Conservation (phyloP, 2,113 vertebrate species). For the Ptyas mucosa region DNA sequence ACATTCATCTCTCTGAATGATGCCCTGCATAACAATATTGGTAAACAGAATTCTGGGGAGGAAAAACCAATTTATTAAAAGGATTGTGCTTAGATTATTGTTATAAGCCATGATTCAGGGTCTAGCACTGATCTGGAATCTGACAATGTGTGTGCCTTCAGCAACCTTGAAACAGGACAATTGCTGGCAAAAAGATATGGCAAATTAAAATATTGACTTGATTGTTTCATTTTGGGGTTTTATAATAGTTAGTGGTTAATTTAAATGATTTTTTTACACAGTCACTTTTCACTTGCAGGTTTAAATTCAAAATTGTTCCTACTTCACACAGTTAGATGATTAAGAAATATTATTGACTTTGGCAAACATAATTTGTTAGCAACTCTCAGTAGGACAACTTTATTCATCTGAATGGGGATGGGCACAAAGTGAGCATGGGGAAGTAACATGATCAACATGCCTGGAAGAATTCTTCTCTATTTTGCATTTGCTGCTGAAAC, state of each 20-base stretch:
- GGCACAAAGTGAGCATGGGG: background rate
- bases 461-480: background rate
- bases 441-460: background rate
- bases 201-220: background rate
- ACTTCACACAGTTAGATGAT: background rate
- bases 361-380: background rate
- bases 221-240: background rate
- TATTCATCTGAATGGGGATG: background rate
- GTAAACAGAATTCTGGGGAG: background rate
- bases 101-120: background rate
- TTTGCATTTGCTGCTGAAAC: background rate
- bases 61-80: background rate
- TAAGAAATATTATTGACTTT: background rate
- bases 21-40: background rate
- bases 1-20: background rate
- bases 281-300: background rate
- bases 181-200: background rate
- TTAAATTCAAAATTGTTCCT: background rate
- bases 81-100: background rate
- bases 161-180: background rate
- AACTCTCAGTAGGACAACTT: background rate
- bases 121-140: background rate
- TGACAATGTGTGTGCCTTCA: background rate
- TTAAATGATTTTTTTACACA: background rate
- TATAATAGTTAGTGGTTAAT: background rate